Conservation (phyloP, 2,797 vertebrate species). For the Cirrhinus mrigala region DNA sequence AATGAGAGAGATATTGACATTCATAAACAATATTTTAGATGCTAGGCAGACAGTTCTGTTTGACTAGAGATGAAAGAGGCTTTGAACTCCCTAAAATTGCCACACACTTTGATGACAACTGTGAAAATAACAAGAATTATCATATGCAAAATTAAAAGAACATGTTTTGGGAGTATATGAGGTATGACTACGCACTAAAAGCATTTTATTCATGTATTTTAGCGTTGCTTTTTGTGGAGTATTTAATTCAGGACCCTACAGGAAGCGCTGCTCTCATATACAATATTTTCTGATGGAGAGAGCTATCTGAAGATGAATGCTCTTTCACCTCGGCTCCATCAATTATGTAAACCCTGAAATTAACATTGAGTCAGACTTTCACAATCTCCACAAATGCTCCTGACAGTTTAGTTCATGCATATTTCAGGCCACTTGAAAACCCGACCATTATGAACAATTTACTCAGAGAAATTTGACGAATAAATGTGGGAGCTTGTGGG, state of each 20-base stretch:
- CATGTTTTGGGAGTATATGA: neutral
- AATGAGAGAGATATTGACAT: slow-evolving; percentile 29
- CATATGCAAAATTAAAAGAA: neutral
- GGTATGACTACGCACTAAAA: neutral
- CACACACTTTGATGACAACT: slow-evolving; percentile 22
- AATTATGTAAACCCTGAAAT: slow-evolving; percentile 64
- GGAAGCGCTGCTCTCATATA: neutral
- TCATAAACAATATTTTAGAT: slow-evolving; percentile 27
- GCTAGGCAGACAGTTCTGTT: slow-evolving; percentile 2
- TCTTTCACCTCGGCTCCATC: slow-evolving; percentile 47
- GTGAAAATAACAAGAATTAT: slow-evolving; percentile 10
- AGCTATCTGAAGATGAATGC: slow-evolving; percentile 51
- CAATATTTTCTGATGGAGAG: slow-evolving; percentile 9
- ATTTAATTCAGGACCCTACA: neutral
- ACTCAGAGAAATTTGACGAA: slow-evolving; percentile 38
- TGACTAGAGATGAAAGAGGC: slow-evolving; percentile 45
- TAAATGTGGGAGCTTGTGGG: slow-evolving; percentile 21
- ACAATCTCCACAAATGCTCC: slow-evolving; percentile 34
- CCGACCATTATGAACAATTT: slow-evolving; percentile 33
- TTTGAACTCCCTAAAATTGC: slow-evolving; percentile 32
- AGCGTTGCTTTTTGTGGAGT: neutral
- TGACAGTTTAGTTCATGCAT: slow-evolving; percentile 54
- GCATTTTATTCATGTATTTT: neutral
- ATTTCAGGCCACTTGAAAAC: slow-evolving; percentile 49
- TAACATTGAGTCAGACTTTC: slow-evolving; percentile 55